Evolutionary conservation across 2,797 vertebrate genomes (phyloP).

Genomic region (Manis crassicaudata): DNA sequence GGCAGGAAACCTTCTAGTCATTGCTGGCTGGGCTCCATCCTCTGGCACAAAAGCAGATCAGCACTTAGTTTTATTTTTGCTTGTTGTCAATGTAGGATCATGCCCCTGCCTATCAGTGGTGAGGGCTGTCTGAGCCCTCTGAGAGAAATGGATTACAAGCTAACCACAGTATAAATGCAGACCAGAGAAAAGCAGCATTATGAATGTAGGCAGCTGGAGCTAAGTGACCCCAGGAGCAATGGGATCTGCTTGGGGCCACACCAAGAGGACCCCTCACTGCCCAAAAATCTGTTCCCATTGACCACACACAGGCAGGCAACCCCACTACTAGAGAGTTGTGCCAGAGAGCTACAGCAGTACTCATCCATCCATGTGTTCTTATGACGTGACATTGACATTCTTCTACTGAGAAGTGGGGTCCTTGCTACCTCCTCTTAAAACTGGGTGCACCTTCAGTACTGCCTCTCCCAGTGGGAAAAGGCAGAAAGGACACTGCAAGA

Average conservation of each 20-base stretch:
- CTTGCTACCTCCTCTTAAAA: neutral
- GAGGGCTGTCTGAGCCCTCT: conserved; percentile 32
- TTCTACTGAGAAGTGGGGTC: neutral
- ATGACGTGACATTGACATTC: neutral
- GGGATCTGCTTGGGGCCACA: neutral
- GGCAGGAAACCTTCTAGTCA: conserved; percentile 32
- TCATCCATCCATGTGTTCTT: neutral
- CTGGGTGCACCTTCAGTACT: neutral
- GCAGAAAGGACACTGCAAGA: neutral
- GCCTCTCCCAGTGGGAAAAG: neutral
- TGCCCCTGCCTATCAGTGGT: neutral
- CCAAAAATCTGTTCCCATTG: neutral
- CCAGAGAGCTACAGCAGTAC: neutral
- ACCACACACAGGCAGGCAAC: neutral
- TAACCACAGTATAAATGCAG: conserved; percentile 27
- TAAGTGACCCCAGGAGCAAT: neutral
- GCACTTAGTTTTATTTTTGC: conserved; percentile 6
- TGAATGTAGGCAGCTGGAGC: neutral
- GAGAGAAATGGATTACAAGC: conserved; percentile 52
- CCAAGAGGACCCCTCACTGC: no score
- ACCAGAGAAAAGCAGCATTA: conserved; percentile 2
- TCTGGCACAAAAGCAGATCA: conserved; percentile 2
- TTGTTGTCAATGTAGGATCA: conserved; percentile 44
- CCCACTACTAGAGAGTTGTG: neutral
- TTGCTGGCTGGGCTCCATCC: neutral